Percentiles rank a stretch among this genome's conserved stretches.
Evolutionary conservation across 2,113 vertebrate species (phyloP).

Genomic region (Spea multiplicata): DNA sequence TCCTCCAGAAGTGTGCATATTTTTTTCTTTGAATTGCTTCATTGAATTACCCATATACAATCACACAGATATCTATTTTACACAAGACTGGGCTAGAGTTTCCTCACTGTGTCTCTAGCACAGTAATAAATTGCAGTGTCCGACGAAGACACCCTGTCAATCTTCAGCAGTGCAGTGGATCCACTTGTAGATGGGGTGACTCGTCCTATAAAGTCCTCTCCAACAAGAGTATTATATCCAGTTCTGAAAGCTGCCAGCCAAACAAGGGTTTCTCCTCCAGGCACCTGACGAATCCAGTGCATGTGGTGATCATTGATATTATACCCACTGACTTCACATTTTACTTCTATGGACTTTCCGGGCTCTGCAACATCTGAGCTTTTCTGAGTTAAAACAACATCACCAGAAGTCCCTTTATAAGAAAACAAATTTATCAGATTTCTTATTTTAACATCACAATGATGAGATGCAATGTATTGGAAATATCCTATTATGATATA

Average conservation of each 20-base stretch:
- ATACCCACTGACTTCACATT: slow-evolving; percentile 41
- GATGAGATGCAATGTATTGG: background rate
- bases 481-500: background rate
- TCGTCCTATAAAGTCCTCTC: slow-evolving; percentile 17
- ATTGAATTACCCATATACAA: too few relatives aligned
- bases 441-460: background rate
- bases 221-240: background rate
- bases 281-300: slow-evolving; percentile 16
- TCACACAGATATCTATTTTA: background rate
- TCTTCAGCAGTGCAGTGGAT: slow-evolving; percentile 32
- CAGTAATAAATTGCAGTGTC: slow-evolving; percentile 43
- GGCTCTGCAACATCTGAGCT: background rate
- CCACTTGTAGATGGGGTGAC: slow-evolving; percentile 44
- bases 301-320: slow-evolving; percentile 42
- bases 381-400: slow-evolving; percentile 16
- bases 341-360: slow-evolving; percentile 9
- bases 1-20: too few relatives aligned
- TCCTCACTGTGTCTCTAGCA: slow-evolving; percentile 5
- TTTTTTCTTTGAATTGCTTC: too few relatives aligned
- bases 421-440: background rate
- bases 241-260: slow-evolving; percentile 42
- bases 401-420: slow-evolving; percentile 10
- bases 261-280: background rate
- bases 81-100: background rate
- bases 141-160: background rate